Evolutionary conservation across 64 coral and sea anemone genomes (phyloP).

Genomic region (Hydrozoanthus tunicans): DNA sequence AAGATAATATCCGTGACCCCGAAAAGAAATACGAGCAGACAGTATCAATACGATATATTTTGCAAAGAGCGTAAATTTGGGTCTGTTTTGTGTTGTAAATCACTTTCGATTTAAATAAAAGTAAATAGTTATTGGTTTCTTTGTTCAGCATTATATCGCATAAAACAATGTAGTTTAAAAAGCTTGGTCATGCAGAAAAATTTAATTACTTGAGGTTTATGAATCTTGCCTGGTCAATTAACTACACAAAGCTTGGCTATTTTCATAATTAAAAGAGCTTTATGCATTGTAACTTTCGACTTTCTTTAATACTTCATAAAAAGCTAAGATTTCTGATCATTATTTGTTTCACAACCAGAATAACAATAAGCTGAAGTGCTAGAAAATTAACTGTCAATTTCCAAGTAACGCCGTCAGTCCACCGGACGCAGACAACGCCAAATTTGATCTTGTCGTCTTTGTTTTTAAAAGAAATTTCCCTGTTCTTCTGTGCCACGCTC

Average conservation of each 20-base stretch:
- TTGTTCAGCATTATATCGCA: not conserved
- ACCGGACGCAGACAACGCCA: too few relatives aligned
- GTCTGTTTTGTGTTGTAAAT: not conserved
- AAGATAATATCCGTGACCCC: not conserved
- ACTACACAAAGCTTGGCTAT: constrained; percentile 20
- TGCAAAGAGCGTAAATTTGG: not conserved
- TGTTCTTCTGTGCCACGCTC: not conserved
- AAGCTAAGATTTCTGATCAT: not conserved
- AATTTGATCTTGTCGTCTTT: not conserved
- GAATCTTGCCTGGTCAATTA: constrained; percentile 8
- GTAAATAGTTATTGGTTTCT: not conserved
- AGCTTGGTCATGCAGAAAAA: constrained; percentile 1
- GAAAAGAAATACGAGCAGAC: too few relatives aligned
- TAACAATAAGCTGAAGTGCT: not conserved
- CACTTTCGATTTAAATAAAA: not conserved
- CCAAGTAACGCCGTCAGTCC: not conserved
- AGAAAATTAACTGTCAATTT: not conserved
- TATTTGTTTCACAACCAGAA: not conserved
- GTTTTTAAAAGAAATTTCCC: not conserved
- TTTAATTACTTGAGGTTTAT: constrained; percentile 10
- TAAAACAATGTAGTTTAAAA: not conserved
- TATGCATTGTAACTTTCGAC: not conserved
- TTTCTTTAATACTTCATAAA: not conserved
- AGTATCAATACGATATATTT: too few relatives aligned
- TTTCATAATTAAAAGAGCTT: constrained; percentile 2